Conservation (phyloP, 2,113 vertebrate genomes). For the Bostrychus sinensis region DNA sequence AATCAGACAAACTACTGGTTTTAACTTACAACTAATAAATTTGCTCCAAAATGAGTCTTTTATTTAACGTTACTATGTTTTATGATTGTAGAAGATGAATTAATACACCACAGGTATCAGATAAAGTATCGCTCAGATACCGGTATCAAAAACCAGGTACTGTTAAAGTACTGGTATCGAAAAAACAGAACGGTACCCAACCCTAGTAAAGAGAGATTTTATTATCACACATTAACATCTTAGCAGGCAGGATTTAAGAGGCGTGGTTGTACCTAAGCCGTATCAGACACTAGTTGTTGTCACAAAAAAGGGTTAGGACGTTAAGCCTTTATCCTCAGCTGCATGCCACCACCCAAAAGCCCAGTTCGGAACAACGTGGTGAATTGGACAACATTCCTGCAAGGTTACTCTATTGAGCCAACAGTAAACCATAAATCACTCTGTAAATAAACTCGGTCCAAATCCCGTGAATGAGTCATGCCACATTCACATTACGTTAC, state of each 20-base stretch:
- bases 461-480: slow-evolving; percentile 70
- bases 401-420: slow-evolving; percentile 21
- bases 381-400: slow-evolving; percentile 9
- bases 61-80: too few relatives aligned
- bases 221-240: neutral
- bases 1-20: too few relatives aligned
- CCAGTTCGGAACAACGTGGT: neutral
- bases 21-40: too few relatives aligned
- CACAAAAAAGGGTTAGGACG: neutral
- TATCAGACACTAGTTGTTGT: neutral
- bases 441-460: slow-evolving; percentile 46
- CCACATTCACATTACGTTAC: slow-evolving; percentile 61
- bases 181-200: too few relatives aligned
- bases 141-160: too few relatives aligned
- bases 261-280: neutral
- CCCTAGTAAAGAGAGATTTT: neutral
- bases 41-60: too few relatives aligned
- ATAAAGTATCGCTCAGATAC: too few relatives aligned
- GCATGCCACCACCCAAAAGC: neutral
- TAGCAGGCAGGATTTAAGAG: neutral
- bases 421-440: slow-evolving; percentile 44
- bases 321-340: neutral
- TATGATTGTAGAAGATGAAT: too few relatives aligned
- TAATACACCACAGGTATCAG: too few relatives aligned
- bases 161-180: too few relatives aligned